Evolutionary conservation across 1,140 invertebrate species (phyloP).

Genomic region (Manduca sexta): DNA sequence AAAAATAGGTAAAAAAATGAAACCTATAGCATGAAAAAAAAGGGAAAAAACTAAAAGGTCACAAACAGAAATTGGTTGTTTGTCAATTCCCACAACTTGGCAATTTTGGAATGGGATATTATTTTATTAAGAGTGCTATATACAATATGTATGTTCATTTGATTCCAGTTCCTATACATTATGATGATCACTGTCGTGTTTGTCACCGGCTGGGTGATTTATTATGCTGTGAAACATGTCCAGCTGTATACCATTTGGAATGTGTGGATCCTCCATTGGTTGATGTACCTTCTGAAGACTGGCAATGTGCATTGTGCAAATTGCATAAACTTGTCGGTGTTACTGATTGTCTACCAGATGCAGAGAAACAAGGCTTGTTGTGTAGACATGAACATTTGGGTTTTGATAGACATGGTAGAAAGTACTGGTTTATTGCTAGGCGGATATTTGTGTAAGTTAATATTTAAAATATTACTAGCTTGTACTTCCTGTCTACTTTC

Average conservation of each 20-base stretch:
- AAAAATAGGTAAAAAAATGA: too few relatives aligned
- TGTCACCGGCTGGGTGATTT: conserved; percentile 97
- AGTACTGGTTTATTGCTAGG: conserved; percentile 96
- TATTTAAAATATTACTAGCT: too few relatives aligned
- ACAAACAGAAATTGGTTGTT: too few relatives aligned
- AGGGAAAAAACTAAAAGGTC: too few relatives aligned
- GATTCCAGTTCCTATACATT: conserved; percentile 86
- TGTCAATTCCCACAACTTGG: too few relatives aligned
- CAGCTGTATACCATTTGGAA: conserved; percentile 96
- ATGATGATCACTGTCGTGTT: conserved; percentile 95
- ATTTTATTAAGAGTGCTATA: neutral
- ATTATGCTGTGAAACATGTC: conserved; percentile 96
- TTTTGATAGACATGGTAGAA: conserved; percentile 94
- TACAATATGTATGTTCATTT: conserved; percentile 33
- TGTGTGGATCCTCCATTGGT: conserved; percentile 95
- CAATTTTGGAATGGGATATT: too few relatives aligned
- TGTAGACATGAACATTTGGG: conserved; percentile 95
- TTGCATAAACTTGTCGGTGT: conserved; percentile 93
- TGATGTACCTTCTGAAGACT: conserved; percentile 96
- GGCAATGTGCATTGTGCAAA: conserved; percentile 95
- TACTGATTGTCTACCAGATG: conserved; percentile 92
- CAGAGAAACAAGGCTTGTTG: conserved; percentile 92
- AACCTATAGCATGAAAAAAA: too few relatives aligned
- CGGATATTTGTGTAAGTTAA: conserved; percentile 94
- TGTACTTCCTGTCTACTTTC: too few relatives aligned